A percentile compares a stretch with the other conserved stretches of the same genome.
These are phyloP conservation scores for Adrianichthys oophorus DNA, from an alignment of 2,797 vertebrate species.

Conservation along the genomic window DNA sequence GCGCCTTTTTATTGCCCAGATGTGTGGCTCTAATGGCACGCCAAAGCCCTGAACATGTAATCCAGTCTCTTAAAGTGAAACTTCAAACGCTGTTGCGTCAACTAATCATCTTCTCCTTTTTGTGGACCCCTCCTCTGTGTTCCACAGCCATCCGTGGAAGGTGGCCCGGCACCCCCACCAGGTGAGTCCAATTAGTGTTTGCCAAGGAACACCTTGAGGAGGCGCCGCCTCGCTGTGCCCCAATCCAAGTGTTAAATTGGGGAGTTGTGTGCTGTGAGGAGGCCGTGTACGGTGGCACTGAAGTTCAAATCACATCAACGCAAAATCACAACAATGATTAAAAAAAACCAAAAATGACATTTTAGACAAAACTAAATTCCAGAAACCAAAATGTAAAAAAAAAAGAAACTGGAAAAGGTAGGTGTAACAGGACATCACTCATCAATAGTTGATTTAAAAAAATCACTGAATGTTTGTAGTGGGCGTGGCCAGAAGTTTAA, in stretches of 20 bases:
- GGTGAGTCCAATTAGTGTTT: conserved; percentile 78
- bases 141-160: conserved; percentile 41
- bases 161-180: conserved; percentile 57
- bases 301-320: not conserved
- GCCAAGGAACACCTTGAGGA: conserved; percentile 44
- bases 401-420: too few species aligned
- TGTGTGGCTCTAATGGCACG: conserved; percentile 71
- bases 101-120: conserved; percentile 65
- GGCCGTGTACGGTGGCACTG: conserved; percentile 14
- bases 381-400: too few species aligned
- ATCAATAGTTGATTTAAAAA: too few species aligned
- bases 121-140: conserved; percentile 20
- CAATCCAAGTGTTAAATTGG: conserved; percentile 78
- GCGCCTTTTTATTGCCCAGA: conserved; percentile 78
- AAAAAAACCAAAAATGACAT: too few species aligned
- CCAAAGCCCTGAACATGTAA: conserved; percentile 68
- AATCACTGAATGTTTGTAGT: too few species aligned
- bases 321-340: too few species aligned
- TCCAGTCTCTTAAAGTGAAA: conserved; percentile 76
- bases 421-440: too few species aligned
- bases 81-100: conserved; percentile 75
- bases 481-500: too few species aligned
- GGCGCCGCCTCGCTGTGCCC: conserved; percentile 61
- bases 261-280: conserved; percentile 34
- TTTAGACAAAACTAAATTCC: too few species aligned